These are phyloP conservation scores for Stenotaenia linearis DNA, from an alignment of 2,888 invertebrate species.

Conservation along the genomic window DNA sequence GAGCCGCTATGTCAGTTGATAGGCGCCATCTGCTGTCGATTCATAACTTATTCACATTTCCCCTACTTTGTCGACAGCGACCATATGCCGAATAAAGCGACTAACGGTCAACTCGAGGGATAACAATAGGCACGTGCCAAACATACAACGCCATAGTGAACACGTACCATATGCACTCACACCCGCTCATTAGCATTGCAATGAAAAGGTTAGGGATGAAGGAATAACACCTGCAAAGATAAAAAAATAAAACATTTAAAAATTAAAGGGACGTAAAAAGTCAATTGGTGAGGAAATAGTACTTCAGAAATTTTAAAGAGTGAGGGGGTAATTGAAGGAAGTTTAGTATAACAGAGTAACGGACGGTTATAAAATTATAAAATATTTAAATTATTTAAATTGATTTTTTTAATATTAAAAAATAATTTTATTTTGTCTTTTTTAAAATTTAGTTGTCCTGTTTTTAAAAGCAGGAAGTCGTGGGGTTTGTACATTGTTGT, in stretches of 20 bases:
- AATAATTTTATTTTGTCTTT: too few species aligned
- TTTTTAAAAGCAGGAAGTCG: too few species aligned
- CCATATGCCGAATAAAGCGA: neutral
- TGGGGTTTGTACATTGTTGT: too few species aligned
- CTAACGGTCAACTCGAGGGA: neutral
- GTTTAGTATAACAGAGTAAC: too few species aligned
- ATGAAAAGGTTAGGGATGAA: neutral
- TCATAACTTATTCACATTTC: neutral
- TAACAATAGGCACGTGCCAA: conserved; percentile 1
- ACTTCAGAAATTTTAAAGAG: too few species aligned
- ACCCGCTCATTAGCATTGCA: neutral
- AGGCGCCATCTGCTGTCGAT: neutral
- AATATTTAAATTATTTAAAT: too few species aligned
- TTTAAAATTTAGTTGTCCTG: too few species aligned
- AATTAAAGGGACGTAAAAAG: neutral
- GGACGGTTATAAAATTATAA: too few species aligned
- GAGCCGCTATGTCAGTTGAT: neutral
- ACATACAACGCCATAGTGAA: neutral
- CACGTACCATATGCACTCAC: neutral
- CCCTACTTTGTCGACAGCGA: neutral
- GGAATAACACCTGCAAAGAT: neutral
- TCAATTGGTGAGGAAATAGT: neutral
- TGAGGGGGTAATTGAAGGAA: too few species aligned
- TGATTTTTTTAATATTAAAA: too few species aligned
- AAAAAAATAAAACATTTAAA: neutral